Evolutionary conservation across 1,140 invertebrate genomes (phyloP), one percentile per base, ranked within the genome.

Genomic region (Choristoneura fumiferana): DNA sequence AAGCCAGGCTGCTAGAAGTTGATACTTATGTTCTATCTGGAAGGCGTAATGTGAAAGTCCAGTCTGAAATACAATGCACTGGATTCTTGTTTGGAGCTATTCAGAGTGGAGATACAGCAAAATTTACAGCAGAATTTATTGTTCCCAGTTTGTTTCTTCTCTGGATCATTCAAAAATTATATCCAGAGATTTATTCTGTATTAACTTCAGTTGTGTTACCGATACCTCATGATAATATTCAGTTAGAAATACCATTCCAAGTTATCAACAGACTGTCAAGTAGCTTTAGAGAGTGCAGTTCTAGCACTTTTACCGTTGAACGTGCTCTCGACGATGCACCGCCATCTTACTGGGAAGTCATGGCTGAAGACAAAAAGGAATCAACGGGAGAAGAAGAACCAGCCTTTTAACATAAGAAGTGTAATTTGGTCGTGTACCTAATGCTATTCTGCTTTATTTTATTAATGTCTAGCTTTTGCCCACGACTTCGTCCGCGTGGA

Each of bases 171-270:
- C 43, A 10, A 57, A 53, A 36, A 14, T 57, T 8, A 18, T 57
- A 13, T 18, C 36, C 8, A 52, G 60, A 17, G 45, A 57, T 38
- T n/a, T 62, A 62, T 53, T n/a, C 17, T 5, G 22, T 62, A 22
- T 17, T 36, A 4, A 57, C 56, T 10, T 34, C 22, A 38, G 60
- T 53, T 0, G 17, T 13, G 18, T 35, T 62, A 9, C 60, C 60
- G 0, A 17, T 33, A 5, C 54, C 45, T 6, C 45, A 62, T 40
- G 9, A 8, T 14, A 39, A 62, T 29, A 4, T 54, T 4, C 1
- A 8, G 1, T 18, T 62, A 4, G 43, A 57, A 35, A 62, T 62
- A 0, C 60, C 60, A 4, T 29, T 62, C 5, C 54, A 62, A 53
- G 43, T 62, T 17, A 55, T 55, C 10, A 13, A 59, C 34, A 49